Base-by-base conservation (phyloP, 2,113 vertebrate genomes). In the Odontesthes bonariensis region DNA sequence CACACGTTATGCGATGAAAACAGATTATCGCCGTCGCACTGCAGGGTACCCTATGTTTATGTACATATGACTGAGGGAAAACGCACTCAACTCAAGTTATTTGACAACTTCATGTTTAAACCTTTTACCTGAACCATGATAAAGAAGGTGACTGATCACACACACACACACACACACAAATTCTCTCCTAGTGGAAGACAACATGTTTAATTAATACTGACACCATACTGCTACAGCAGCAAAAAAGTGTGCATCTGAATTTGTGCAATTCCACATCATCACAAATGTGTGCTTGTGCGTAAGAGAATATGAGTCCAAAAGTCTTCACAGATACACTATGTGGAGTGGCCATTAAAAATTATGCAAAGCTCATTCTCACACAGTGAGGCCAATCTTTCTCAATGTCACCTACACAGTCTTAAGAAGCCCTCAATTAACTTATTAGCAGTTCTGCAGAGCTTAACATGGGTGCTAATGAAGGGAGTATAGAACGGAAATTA, bases 381-480 rank as follows among this genome's bases (percentile, higher is more conserved):
- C 58, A 81, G 51, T 62, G 81, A 72, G 80, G 79, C 76, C 84
- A 86, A 82, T 89, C 80, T 84, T 77, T 68, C 53, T 92, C 86
- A 92, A 90, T 90, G 91, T 92, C 92, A 91, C 89, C 90, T 88
- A 86, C 76, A 88, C 82, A 90, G 81, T 83, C 86, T 85, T 90
- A 89, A 88, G 77, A 88, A 90, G 86, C 77, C 83, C 75, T 85
- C 85, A 88, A 88, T 91, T 90, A 93, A 83, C 79, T 78, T 77
- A 87, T 90, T 91, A 89, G 84, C 82, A 71, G 80, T 77, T 74
- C 85, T 72, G 77, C 79, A 79, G 73, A 73, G 79, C 85, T 88
- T 86, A 89, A 89, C 74, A 82, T 58, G 63, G 60, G 16, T 14
- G 59, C 85, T 88, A 91, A 90, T 89, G 88, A 85, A 75, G 85